Conservation (phyloP, 1,140 invertebrate species). For the Sarcophaga peregrina region DNA sequence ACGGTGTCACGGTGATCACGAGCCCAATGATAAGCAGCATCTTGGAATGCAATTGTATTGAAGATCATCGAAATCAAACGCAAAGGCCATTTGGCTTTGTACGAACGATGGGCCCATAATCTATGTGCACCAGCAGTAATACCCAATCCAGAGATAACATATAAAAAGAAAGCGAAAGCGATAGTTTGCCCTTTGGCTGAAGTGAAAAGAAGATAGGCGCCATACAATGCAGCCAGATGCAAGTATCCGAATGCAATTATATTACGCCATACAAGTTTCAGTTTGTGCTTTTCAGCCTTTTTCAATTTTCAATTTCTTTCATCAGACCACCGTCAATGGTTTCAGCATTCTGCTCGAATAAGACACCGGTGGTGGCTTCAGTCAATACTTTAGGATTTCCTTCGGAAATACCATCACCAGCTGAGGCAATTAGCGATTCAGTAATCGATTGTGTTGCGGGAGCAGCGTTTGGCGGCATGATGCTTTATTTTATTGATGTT, state of each 20-base stretch:
- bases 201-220: slow-evolving; percentile 82
- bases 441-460: slow-evolving; percentile 59
- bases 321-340: slow-evolving; percentile 70
- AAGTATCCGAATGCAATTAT: slow-evolving; percentile 85
- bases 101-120: slow-evolving; percentile 93
- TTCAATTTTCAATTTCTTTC: slow-evolving; percentile 64
- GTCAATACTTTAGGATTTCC: slow-evolving; percentile 56
- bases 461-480: slow-evolving; percentile 65
- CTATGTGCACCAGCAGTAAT: slow-evolving; percentile 95
- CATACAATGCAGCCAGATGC: slow-evolving; percentile 89
- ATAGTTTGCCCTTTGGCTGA: slow-evolving; percentile 82
- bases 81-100: slow-evolving; percentile 92
- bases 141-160: slow-evolving; percentile 79
- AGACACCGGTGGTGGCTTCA: slow-evolving; percentile 68
- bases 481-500: too few species aligned
- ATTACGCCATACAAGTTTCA: slow-evolving; percentile 91
- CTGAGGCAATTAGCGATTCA: slow-evolving; percentile 55
- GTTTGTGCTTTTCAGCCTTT: slow-evolving; percentile 64
- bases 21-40: slow-evolving; percentile 93
- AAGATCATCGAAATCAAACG: slow-evolving; percentile 80
- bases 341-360: slow-evolving; percentile 74
- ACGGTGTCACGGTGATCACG: slow-evolving; percentile 95
- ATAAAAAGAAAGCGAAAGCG: slow-evolving; percentile 77
- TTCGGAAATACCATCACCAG: slow-evolving; percentile 50
- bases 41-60: slow-evolving; percentile 91